Percentiles rank a stretch among this genome's conserved stretches.
phyloP scores from a whole-genome alignment of 2,113 vertebrate species.

The Pimephales promelas region DNA sequence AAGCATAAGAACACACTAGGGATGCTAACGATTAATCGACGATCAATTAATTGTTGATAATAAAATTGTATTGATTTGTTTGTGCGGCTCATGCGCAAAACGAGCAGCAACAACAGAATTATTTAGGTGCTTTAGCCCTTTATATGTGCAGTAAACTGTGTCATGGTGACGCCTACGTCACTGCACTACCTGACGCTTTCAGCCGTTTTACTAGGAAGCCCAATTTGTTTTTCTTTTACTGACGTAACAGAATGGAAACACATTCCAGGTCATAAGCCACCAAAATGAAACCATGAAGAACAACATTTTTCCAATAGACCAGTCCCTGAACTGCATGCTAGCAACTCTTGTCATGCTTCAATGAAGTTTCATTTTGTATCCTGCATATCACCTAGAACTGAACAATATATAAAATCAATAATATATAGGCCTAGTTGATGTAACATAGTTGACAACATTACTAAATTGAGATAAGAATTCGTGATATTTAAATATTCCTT shows the following conservation, averaged over 20 bases:
- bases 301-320: neutral
- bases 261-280: neutral
- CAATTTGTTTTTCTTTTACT: neutral
- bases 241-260: neutral
- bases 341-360: no score
- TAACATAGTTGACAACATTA: neutral
- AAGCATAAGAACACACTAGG: neutral
- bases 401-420: neutral
- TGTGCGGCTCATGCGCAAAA: no score
- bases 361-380: neutral
- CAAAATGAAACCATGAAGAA: neutral
- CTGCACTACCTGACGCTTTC: neutral
- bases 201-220: neutral
- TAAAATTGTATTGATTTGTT: no score
- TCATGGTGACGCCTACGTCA: neutral
- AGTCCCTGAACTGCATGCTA: neutral
- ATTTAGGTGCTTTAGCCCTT: neutral
- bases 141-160: neutral
- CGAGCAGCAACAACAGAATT: neutral
- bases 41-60: no score
- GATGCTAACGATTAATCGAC: no score
- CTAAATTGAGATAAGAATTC: neutral
- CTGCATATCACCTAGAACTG: neutral
- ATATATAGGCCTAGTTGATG: no score
- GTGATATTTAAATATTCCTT: neutral